Conservation (phyloP, 2,113 vertebrate genomes). For the Chaetodon trifascialis region DNA sequence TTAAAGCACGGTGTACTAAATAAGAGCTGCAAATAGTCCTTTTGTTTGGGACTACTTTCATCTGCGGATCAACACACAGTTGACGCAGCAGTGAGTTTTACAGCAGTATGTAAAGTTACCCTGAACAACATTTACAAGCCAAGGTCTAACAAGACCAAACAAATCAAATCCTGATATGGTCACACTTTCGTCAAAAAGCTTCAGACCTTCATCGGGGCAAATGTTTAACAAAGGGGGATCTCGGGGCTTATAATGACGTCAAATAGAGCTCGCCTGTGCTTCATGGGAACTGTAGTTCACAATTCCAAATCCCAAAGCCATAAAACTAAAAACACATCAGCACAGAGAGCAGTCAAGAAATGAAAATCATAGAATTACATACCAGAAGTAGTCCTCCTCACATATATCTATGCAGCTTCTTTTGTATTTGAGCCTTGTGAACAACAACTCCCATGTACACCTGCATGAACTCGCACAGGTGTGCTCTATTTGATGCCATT, state of each 20-base stretch:
- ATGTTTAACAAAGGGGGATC: neutral
- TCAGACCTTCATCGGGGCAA: neutral
- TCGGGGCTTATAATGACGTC: conserved; percentile 12
- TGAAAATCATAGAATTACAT: neutral
- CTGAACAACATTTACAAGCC: too few relatives aligned
- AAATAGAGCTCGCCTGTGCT: conserved; percentile 17
- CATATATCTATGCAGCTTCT: neutral
- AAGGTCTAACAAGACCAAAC: neutral
- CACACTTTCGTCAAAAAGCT: neutral
- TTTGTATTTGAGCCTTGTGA: neutral
- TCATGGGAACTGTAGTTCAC: conserved; percentile 38
- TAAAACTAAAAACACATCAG: neutral
- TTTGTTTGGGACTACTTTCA: neutral
- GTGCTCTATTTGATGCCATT: neutral
- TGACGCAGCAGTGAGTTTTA: too few relatives aligned
- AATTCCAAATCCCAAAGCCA: neutral
- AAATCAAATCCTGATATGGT: neutral
- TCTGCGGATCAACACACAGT: neutral
- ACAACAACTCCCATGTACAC: neutral
- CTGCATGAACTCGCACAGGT: neutral
- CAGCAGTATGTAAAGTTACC: too few relatives aligned
- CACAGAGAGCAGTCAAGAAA: neutral
- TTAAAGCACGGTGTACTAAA: neutral
- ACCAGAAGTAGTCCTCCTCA: neutral
- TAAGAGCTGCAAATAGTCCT: neutral